Evolutionary conservation across 2,797 vertebrate species (phyloP).

Genomic region (Chelmon rostratus): DNA sequence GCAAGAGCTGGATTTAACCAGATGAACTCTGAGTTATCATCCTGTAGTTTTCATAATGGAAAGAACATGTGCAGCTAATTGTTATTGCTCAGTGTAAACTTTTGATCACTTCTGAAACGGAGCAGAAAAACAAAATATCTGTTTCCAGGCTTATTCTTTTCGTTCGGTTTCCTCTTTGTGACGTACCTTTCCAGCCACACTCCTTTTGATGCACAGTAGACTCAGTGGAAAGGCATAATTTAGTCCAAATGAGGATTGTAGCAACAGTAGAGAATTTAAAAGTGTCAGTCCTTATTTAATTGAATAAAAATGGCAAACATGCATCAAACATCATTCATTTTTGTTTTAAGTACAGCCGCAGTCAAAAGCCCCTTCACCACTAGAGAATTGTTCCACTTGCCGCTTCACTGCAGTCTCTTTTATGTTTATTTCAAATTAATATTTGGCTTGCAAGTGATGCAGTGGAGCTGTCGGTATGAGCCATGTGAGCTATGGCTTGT

Average conservation of each 20-base stretch:
- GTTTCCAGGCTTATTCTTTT: constrained; percentile 3
- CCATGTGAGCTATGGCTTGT: constrained; percentile 49
- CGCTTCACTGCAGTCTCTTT: constrained; percentile 54
- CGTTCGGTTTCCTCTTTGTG: constrained; percentile 2
- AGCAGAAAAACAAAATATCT: constrained; percentile 10
- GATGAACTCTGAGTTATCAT: not conserved
- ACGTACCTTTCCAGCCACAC: not conserved
- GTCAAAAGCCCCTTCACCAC: constrained; percentile 21
- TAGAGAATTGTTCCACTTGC: constrained; percentile 30
- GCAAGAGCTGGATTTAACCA: constrained; percentile 23
- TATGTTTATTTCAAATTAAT: constrained; percentile 71
- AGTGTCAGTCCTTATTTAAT: constrained; percentile 5
- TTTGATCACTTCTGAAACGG: not conserved
- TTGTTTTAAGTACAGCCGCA: constrained; percentile 40
- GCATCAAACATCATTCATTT: constrained; percentile 28
- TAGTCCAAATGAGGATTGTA: constrained; percentile 18
- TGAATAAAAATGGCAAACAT: constrained; percentile 1
- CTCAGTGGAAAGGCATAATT: constrained; percentile 6
- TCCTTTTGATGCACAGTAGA: constrained; percentile 13
- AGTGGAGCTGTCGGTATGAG: constrained; percentile 42
- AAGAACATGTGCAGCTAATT: not conserved
- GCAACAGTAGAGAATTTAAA: constrained; percentile 1
- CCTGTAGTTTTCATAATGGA: constrained; percentile 2
- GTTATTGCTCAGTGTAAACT: constrained; percentile 20
- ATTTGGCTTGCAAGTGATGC: constrained; percentile 60